These are phyloP conservation scores for Gobius niger DNA, from an alignment of 2,113 vertebrate species.

Conservation along the genomic window DNA sequence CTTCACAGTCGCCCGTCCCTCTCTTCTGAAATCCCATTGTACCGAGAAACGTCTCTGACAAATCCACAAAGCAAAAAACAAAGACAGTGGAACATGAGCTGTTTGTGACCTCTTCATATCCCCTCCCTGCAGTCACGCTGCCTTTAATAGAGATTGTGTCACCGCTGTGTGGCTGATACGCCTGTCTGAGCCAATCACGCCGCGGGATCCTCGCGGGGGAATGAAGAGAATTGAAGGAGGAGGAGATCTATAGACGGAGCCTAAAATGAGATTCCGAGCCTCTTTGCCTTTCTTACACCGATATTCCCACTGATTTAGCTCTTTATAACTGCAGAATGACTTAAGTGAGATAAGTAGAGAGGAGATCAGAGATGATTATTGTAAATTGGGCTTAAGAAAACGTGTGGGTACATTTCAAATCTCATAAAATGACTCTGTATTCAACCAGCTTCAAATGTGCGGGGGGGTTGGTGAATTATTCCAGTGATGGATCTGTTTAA, in stretches of 20 bases:
- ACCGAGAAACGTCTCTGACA: background rate
- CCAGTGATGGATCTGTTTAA: constrained; percentile 28
- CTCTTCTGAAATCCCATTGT: background rate
- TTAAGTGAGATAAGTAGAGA: constrained; percentile 55
- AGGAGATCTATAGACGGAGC: constrained; percentile 31
- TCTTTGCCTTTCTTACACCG: constrained; percentile 43
- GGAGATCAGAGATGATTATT: constrained; percentile 53
- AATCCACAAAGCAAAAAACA: background rate
- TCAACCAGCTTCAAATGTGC: constrained; percentile 24
- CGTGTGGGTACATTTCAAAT: constrained; percentile 35
- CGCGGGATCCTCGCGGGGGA: constrained; percentile 33
- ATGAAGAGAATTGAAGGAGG: constrained; percentile 41
- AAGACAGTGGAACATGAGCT: background rate
- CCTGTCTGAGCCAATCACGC: constrained; percentile 57
- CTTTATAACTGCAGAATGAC: constrained; percentile 52
- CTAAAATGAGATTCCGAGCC: constrained; percentile 43
- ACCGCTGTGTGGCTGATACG: constrained; percentile 47
- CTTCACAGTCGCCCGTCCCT: background rate
- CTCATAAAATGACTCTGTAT: constrained; percentile 37
- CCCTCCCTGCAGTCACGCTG: constrained; percentile 29
- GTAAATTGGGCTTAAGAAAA: constrained; percentile 44
- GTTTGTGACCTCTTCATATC: background rate
- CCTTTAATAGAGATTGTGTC: constrained; percentile 65
- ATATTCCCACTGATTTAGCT: constrained; percentile 45
- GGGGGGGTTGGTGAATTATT: background rate